Percentiles rank a stretch among this genome's conserved stretches.
These are phyloP conservation scores for Drosophila rubida DNA, from an alignment of 2,888 invertebrate species.

Conservation along the genomic window DNA sequence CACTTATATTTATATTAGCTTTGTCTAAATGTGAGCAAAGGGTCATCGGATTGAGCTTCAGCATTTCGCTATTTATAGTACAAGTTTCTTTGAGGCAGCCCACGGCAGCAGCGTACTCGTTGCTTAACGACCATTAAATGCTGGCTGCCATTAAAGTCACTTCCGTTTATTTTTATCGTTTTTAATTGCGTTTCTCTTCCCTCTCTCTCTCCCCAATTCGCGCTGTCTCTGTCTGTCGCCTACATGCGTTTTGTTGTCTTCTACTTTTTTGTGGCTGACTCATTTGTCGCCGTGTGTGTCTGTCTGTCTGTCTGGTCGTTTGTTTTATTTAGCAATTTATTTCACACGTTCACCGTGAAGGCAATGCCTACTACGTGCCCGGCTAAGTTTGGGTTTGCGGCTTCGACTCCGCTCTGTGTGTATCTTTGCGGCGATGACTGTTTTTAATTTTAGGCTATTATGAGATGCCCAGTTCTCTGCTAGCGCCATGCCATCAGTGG, in stretches of 20 bases:
- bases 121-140: slow-evolving; percentile 58
- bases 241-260: slow-evolving; percentile 18
- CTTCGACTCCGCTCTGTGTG: slow-evolving; percentile 32
- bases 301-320: slow-evolving; percentile 66
- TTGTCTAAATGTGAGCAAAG: background rate
- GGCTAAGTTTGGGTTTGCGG: slow-evolving; percentile 1
- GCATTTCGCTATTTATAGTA: slow-evolving; percentile 1
- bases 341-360: slow-evolving; percentile 68
- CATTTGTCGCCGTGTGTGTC: slow-evolving; percentile 68
- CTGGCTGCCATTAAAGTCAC: slow-evolving; percentile 68
- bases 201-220: background rate
- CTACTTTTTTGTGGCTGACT: slow-evolving; percentile 43
- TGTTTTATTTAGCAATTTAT: slow-evolving; percentile 82
- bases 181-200: slow-evolving; percentile 73
- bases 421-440: slow-evolving; percentile 67
- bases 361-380: slow-evolving; percentile 54
- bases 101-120: slow-evolving; percentile 27
- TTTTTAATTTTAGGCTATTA: slow-evolving; percentile 81
- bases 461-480: slow-evolving; percentile 44
- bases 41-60: slow-evolving; percentile 12
- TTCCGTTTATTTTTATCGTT: slow-evolving; percentile 77
- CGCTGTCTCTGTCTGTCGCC: slow-evolving; percentile 2
- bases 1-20: background rate
- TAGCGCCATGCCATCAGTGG: background rate
- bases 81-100: slow-evolving; percentile 1